Evolutionary conservation across 2,113 vertebrate species (phyloP), one percentile per base, ranked within the genome.

Genomic region (Laterallus jamaicensis): DNA sequence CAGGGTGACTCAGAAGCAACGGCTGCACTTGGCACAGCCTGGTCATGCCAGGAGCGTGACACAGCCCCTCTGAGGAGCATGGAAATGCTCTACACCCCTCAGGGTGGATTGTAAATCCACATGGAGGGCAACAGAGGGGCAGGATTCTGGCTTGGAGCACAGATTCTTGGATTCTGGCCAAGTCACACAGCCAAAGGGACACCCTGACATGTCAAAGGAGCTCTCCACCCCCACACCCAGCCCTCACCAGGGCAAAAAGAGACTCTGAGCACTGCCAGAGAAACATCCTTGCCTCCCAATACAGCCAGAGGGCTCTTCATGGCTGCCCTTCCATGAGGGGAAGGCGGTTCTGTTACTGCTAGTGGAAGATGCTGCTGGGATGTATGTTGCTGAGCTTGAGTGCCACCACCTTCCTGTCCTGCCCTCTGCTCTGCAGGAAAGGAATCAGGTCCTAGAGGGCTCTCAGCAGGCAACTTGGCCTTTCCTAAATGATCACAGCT

Each of bases 1-100:
- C 32, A 54, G 81, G 22, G 52, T 86, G 80, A 90, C 88, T 96
- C 67, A 94, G 69, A 86, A 88, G 62, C 58, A 83, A 35, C 42
- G 73, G 50, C 28, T 77, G 64, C 4, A 37, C 56, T 15, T 39
- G 68, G 19, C n/a, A 81, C 5, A 74, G 83, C 28, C 52, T 7
- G 2, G 12, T 37, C 15, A 10, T 21, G 37, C 25, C n/a, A 44
- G 60, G 10, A 86, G 25, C 16, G 31, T 7, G 10, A 76, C 76
- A 54, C 4, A 50, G 49, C n/a, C 60, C 68, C 80, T 95, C 52
- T 25, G 50, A 92, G 64, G 17, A 69, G 18, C 22, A 50, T 47
- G 50, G 82, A 90, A 88, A 76, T 11, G 15, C 31, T 85, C 31
- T 54, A 68, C 0, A 0, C 3, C 14, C 32, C 31, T 40, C 47